A percentile compares a stretch with the other conserved stretches of the same genome.
These are phyloP conservation scores for Phanerotoma sp. DNA, from an alignment of 2,888 invertebrate species.

Conservation along the genomic window DNA sequence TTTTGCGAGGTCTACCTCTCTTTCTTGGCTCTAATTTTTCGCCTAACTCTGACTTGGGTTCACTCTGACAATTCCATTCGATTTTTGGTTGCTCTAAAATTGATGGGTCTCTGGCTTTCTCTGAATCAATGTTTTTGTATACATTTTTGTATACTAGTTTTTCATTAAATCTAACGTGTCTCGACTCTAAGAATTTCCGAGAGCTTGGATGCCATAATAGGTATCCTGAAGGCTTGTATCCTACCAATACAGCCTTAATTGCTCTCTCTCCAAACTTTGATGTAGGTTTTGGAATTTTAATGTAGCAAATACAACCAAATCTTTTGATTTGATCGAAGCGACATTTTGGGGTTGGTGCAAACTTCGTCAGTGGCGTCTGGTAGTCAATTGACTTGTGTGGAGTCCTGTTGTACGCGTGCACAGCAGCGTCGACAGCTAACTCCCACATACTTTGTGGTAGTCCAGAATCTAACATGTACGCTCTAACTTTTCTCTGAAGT, in stretches of 20 bases:
- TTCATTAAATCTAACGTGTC: constrained; percentile 35
- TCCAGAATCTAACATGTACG: constrained; percentile 15
- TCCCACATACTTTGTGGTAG: constrained; percentile 25
- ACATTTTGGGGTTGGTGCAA: constrained; percentile 4
- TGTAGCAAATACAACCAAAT: constrained; percentile 19
- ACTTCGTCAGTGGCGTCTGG: constrained; percentile 8
- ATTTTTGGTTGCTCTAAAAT: neutral
- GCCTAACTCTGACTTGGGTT: too few species aligned
- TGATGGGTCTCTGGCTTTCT: too few species aligned
- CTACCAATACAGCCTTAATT: constrained; percentile 8
- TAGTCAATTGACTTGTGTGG: constrained; percentile 21
- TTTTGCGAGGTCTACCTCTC: neutral
- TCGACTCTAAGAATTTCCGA: constrained; percentile 27
- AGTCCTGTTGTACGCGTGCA: constrained; percentile 27
- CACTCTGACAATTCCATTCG: neutral
- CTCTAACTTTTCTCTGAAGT: constrained; percentile 11
- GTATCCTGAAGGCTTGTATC: constrained; percentile 15
- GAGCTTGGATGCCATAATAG: constrained; percentile 28
- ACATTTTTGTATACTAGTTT: constrained; percentile 34
- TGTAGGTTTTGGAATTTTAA: constrained; percentile 11
- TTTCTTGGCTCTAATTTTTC: neutral
- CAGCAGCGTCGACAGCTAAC: constrained; percentile 25
- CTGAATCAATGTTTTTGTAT: constrained; percentile 12
- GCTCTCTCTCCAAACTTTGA: constrained; percentile 18
- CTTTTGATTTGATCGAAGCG: constrained; percentile 19